phyloP scores from a whole-genome alignment of 2,113 vertebrate genomes.

The Podilymbus podiceps region DNA sequence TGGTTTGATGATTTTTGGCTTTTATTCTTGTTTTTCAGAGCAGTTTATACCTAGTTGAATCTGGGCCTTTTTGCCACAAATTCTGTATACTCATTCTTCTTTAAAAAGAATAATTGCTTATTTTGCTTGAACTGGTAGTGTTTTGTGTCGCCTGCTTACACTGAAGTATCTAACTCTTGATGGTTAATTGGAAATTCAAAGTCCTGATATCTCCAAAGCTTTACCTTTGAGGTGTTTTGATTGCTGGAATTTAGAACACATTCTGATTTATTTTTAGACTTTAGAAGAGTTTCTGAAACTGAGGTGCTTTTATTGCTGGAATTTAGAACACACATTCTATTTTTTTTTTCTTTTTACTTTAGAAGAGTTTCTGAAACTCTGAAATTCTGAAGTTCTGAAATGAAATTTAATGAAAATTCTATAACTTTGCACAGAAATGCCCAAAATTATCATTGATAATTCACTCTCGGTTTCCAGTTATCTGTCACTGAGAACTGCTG shows the following conservation, averaged over 20 bases:
- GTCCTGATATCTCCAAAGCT: neutral
- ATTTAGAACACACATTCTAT: too few relatives aligned
- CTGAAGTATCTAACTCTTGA: neutral
- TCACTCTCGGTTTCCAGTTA: neutral
- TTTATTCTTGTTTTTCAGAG: neutral
- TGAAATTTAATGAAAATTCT: neutral
- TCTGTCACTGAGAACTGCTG: constrained; percentile 26
- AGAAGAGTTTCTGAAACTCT: neutral
- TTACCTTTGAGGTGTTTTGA: neutral
- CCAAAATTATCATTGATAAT: neutral
- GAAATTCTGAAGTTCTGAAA: too few relatives aligned
- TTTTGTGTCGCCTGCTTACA: neutral
- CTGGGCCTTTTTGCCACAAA: neutral
- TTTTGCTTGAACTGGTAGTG: neutral
- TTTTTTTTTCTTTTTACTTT: neutral
- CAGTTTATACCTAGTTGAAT: neutral
- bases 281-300: neutral
- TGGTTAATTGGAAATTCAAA: neutral
- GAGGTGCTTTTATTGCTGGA: too few relatives aligned
- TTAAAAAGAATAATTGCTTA: neutral
- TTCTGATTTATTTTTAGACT: neutral
- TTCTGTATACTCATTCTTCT: neutral
- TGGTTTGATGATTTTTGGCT: neutral
- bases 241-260: neutral
- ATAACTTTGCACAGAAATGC: neutral